Base-by-base conservation (phyloP, 2,113 vertebrate species). In the Dendrocopos noguchii region DNA sequence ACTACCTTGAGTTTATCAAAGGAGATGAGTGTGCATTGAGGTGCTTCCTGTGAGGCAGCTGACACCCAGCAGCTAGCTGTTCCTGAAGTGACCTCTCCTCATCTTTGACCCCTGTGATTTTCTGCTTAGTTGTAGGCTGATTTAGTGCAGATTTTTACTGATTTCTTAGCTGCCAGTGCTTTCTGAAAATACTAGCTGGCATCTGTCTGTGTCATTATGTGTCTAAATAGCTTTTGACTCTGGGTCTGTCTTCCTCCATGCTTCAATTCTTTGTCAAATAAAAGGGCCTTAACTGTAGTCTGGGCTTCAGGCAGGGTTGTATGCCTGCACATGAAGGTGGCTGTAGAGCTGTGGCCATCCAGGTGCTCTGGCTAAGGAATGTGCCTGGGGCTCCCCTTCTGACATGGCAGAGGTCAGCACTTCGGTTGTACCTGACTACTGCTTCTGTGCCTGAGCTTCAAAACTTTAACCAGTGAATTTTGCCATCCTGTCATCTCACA, bases 181-280 rank as follows among this genome's bases (percentile, higher is more conserved):
- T 88, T 76, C 66, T 87, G 84, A 79, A 88, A 86, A 88, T 46
- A 81, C 63, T 80, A 84, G 34, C 74, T 79, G 73, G 47, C 50
- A 88, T 84, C 44, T 84, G 21, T 68, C 80, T 84, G 61, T 59
- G 78, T 70, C 73, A 55, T 67, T 84, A 85, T 33, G 50, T 84
- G 44, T 75, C 61, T 86, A 78, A 93, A 53, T 18, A 84, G 56
- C 72, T 85, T 85, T 87, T 91, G 84, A 70, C 55, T 85, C 34
- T 59, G 64, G 4, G 18, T 59, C 27, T 87, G 22, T 34, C 36
- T 84, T 85, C 24, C 34, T 85, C 50, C 5, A 13, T 60, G 52
- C 59, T 95, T 87, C 14, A 18, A 19, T 89, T 91, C 50, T 84
- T 92, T 16, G 46, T 46, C n/a, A 65, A 83, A 55, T 70, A 25